Percentiles rank a stretch among this genome's conserved stretches.
These are phyloP conservation scores for Semnornis frantzii DNA, from an alignment of 2,113 vertebrate species.

Conservation along the genomic window DNA sequence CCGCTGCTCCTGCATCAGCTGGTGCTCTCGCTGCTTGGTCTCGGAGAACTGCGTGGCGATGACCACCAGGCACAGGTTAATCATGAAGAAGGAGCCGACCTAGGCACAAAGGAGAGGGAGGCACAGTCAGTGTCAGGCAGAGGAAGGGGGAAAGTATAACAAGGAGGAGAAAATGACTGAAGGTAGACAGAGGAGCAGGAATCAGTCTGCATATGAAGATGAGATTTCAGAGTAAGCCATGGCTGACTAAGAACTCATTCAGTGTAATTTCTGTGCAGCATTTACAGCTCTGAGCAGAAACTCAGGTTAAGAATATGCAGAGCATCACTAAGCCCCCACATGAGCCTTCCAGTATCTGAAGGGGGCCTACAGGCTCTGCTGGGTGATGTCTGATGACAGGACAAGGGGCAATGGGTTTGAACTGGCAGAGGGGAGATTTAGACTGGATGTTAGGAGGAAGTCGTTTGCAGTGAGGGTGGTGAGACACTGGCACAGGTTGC, in stretches of 20 bases:
- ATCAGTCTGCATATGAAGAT: not conserved
- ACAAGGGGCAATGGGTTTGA: too few species aligned
- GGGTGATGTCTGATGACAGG: too few species aligned
- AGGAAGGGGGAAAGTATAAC: not conserved
- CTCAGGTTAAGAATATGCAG: too few species aligned
- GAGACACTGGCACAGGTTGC: too few species aligned
- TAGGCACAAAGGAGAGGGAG: not conserved
- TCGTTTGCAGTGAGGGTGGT: too few species aligned
- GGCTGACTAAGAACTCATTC: not conserved
- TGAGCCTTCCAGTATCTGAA: too few species aligned
- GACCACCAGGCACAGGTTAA: constrained; percentile 96
- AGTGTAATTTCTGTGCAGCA: not conserved
- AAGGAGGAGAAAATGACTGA: not conserved
- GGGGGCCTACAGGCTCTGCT: too few species aligned
- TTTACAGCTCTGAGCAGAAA: not conserved
- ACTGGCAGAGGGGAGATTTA: too few species aligned
- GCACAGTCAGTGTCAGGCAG: rapidly evolving
- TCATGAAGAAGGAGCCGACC: constrained; percentile 75
- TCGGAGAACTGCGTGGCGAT: constrained; percentile 98
- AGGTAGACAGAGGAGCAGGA: not conserved
- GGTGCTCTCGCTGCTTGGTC: constrained; percentile 97
- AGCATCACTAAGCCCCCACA: too few species aligned
- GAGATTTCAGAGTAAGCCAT: not conserved
- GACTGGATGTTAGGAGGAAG: too few species aligned
- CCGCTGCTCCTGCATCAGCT: constrained; percentile 97